phyloP scores from a whole-genome alignment of 1,140 invertebrate species.

The Penaeus vannamei region DNA sequence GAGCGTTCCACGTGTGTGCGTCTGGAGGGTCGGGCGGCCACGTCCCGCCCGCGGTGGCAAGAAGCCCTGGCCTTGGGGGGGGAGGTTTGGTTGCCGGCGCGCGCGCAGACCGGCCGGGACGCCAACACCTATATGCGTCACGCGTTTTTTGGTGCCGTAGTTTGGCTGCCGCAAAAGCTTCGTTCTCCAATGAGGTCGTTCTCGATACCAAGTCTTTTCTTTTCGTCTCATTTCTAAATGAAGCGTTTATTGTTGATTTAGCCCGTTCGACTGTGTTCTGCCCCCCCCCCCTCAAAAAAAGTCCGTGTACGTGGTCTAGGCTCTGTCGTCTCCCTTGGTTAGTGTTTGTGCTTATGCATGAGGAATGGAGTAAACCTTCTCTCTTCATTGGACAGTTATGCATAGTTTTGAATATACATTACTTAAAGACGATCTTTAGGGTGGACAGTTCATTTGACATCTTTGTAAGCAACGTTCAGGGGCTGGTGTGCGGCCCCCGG shows the following conservation, averaged over 20 bases:
- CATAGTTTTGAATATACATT: constrained; percentile 61
- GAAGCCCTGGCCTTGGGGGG: neutral
- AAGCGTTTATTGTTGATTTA: constrained; percentile 50
- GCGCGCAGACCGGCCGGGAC: constrained; percentile 18
- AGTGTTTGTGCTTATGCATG: constrained; percentile 61
- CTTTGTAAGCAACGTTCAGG: constrained; percentile 54
- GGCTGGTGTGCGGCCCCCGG: constrained; percentile 41
- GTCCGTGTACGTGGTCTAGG: constrained; percentile 49
- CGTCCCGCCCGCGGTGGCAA: too few species aligned
- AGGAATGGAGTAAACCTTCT: constrained; percentile 52
- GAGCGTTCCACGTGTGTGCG: too few species aligned
- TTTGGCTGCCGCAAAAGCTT: constrained; percentile 50
- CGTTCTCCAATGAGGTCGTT: constrained; percentile 55
- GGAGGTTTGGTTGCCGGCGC: constrained; percentile 23
- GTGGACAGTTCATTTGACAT: constrained; percentile 58
- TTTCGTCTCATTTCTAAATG: constrained; percentile 41
- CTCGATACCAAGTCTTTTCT: constrained; percentile 9
- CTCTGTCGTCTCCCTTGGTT: constrained; percentile 54
- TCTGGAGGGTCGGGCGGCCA: too few species aligned
- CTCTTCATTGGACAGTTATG: constrained; percentile 60
- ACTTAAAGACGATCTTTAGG: constrained; percentile 59
- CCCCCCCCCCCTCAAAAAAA: neutral
- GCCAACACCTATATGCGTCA: constrained; percentile 25
- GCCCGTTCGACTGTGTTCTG: constrained; percentile 59
- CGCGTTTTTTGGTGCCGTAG: constrained; percentile 43